phyloP scores from a whole-genome alignment of 2,888 invertebrate species.

The Parnassius orleans region DNA sequence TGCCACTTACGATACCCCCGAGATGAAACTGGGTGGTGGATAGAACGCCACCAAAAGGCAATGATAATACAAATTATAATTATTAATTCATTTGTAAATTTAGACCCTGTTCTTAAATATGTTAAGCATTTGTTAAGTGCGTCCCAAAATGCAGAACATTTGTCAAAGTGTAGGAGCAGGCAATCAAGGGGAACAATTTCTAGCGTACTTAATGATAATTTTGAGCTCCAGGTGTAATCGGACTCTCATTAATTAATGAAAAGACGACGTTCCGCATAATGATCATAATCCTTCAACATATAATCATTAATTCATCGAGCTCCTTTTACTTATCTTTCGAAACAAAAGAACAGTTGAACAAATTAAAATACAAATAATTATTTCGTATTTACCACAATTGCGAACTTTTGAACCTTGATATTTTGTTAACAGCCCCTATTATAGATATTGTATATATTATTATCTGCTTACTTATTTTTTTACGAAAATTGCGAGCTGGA shows the following conservation, averaged over 20 bases:
- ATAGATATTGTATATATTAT: too few species aligned
- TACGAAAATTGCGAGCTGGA: too few species aligned
- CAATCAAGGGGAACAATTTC: slow-evolving; percentile 9
- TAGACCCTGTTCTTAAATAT: neutral
- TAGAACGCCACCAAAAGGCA: too few species aligned
- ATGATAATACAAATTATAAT: too few species aligned
- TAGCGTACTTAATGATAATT: slow-evolving; percentile 14
- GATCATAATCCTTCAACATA: slow-evolving; percentile 9
- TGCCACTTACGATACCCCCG: too few species aligned
- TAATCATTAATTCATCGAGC: slow-evolving; percentile 2
- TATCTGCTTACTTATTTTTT: too few species aligned
- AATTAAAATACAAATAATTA: neutral
- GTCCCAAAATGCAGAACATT: slow-evolving; percentile 12
- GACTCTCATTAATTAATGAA: slow-evolving; percentile 31
- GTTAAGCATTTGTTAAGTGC: slow-evolving; percentile 15
- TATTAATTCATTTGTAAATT: too few species aligned
- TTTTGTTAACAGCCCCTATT: too few species aligned
- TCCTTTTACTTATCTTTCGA: neutral
- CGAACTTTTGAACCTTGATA: too few species aligned
- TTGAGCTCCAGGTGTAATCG: slow-evolving; percentile 23
- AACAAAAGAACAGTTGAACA: neutral
- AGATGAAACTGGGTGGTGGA: too few species aligned
- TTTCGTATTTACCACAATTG: too few species aligned
- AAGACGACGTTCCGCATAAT: slow-evolving; percentile 16
- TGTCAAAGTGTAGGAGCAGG: slow-evolving; percentile 10